These are phyloP conservation scores for Trachelus tabidus DNA, from an alignment of 2,888 invertebrate species.

Conservation along the genomic window DNA sequence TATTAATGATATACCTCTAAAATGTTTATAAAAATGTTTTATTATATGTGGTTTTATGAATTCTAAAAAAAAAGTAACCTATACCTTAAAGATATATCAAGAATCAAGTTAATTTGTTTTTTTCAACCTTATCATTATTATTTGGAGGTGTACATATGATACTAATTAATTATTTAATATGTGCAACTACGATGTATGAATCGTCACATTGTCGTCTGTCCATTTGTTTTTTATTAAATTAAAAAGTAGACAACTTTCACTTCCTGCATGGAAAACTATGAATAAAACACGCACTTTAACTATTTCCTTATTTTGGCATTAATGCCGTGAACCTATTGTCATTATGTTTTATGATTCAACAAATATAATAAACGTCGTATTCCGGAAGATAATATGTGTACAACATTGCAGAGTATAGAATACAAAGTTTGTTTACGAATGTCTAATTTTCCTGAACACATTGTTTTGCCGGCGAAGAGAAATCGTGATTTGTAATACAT, in stretches of 20 bases:
- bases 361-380: background rate
- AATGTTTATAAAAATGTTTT: background rate
- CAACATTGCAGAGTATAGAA: background rate
- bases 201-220: too few species aligned
- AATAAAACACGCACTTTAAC: background rate
- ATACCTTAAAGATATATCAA: background rate
- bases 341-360: background rate
- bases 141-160: background rate
- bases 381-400: background rate
- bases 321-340: background rate
- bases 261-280: background rate
- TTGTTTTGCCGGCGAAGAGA: background rate
- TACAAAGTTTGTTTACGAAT: background rate
- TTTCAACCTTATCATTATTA: too few species aligned
- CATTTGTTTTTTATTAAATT: background rate
- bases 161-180: background rate
- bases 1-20: too few species aligned
- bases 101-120: too few species aligned
- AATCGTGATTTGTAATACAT: background rate
- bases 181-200: too few species aligned
- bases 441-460: background rate
- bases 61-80: background rate
- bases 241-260: background rate
- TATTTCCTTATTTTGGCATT: background rate
- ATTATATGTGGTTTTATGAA: background rate